These are phyloP conservation scores for Chloropsis cyanopogon DNA, from an alignment of 2,113 vertebrate species.

Conservation along the genomic window DNA sequence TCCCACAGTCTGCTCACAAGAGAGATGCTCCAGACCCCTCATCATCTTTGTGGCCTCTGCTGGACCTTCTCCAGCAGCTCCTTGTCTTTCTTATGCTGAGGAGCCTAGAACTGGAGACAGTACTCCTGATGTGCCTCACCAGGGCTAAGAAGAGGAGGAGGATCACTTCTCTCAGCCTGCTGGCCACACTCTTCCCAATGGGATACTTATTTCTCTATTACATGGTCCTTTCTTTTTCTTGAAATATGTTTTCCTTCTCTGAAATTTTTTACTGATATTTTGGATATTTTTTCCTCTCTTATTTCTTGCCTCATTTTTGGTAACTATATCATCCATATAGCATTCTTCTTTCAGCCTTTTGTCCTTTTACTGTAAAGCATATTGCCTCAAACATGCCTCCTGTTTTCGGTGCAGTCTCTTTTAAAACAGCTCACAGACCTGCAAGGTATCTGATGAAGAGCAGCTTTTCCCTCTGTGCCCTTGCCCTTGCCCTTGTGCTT, in stretches of 20 bases:
- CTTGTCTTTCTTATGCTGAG: background rate
- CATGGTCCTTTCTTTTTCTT: background rate
- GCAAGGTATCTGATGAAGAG: background rate
- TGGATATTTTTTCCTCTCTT: background rate
- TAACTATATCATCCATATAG: background rate
- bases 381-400: background rate
- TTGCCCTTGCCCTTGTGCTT: background rate
- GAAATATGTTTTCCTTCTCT: background rate
- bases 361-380: background rate
- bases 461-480: background rate
- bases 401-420: background rate
- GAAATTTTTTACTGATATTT: background rate
- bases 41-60: background rate
- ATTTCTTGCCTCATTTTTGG: slow-evolving; percentile 1
- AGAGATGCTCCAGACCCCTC: background rate
- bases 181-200: background rate
- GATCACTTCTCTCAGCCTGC: background rate
- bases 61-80: background rate
- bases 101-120: background rate
- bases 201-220: background rate
- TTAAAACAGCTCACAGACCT: background rate
- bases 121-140: background rate
- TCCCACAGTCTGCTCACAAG: background rate
- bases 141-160: background rate
- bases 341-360: background rate